Evolutionary conservation across 2,113 vertebrate species (phyloP).

Genomic region (Ellobius talpinus): DNA sequence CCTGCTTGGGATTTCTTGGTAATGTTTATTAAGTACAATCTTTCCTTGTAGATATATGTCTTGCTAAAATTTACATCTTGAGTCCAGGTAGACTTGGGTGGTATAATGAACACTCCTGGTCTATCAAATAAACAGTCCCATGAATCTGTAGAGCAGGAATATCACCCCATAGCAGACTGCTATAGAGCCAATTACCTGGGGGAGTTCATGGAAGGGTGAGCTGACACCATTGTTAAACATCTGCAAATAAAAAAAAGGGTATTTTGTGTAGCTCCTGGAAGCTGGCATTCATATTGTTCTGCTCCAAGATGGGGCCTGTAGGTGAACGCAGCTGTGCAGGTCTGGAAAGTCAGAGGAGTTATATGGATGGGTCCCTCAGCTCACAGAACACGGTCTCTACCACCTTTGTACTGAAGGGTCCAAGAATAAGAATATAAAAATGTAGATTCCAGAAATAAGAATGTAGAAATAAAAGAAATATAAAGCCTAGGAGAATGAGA

Average conservation of each 20-base stretch:
- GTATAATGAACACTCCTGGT: accelerated
- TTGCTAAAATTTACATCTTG: background rate
- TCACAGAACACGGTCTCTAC: too few species aligned
- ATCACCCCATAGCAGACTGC: background rate
- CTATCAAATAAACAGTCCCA: background rate
- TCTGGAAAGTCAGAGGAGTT: background rate
- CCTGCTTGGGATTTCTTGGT: slow-evolving; percentile 9
- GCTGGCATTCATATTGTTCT: background rate
- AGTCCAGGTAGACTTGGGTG: background rate
- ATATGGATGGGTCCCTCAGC: background rate
- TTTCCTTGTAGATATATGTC: slow-evolving; percentile 24
- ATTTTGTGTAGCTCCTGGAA: background rate
- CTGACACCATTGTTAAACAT: background rate
- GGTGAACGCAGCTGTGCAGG: background rate
- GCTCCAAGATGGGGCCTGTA: background rate
- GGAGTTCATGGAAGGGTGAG: background rate
- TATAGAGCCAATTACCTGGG: background rate
- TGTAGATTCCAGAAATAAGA: too few species aligned
- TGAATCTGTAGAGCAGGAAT: background rate
- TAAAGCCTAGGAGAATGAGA: too few species aligned
- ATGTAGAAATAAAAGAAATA: too few species aligned
- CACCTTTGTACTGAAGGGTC: too few species aligned
- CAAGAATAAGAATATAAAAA: too few species aligned
- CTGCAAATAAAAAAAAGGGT: background rate
- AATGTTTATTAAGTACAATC: background rate